Percentiles rank a stretch among this genome's conserved stretches.
phyloP scores from a whole-genome alignment of 2,888 invertebrate species.

The Uloborus plumipes region DNA sequence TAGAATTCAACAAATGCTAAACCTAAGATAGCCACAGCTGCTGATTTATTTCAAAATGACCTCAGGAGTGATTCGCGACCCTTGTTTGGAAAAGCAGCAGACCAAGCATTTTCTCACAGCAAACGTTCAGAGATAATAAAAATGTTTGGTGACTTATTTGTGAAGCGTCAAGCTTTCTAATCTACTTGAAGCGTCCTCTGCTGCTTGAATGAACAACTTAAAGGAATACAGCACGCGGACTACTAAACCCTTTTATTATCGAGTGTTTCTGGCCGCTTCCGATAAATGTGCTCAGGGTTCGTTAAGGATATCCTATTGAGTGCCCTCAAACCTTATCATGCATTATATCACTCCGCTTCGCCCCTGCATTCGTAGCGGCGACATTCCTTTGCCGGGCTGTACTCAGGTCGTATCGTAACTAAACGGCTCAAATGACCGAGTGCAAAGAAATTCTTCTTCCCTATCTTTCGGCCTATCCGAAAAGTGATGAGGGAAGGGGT shows the following conservation, averaged over 20 bases:
- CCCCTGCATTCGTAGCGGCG: not conserved
- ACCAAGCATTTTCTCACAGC: too few species aligned
- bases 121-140: too few species aligned
- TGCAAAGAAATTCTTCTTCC: slow-evolving; percentile 24
- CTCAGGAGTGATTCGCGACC: too few species aligned
- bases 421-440: slow-evolving; percentile 53
- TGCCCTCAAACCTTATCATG: slow-evolving; percentile 39
- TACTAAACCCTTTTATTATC: slow-evolving; percentile 55
- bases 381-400: slow-evolving; percentile 26
- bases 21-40: too few species aligned
- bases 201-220: slow-evolving; percentile 15
- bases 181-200: too few species aligned
- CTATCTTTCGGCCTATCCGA: slow-evolving; percentile 14
- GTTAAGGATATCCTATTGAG: slow-evolving; percentile 59
- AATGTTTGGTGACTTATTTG: too few species aligned
- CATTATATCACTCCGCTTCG: slow-evolving; percentile 31
- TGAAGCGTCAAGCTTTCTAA: too few species aligned
- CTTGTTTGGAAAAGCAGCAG: too few species aligned
- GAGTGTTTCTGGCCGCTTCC: slow-evolving; percentile 33
- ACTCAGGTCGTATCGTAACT: slow-evolving; percentile 46
- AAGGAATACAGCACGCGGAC: not conserved
- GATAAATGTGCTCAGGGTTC: slow-evolving; percentile 55
- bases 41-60: too few species aligned
- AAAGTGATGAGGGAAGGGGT: not conserved
- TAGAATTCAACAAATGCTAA: too few species aligned